Evolutionary conservation across 1,140 invertebrate genomes (phyloP).

Genomic region (Anastrepha ludens): DNA sequence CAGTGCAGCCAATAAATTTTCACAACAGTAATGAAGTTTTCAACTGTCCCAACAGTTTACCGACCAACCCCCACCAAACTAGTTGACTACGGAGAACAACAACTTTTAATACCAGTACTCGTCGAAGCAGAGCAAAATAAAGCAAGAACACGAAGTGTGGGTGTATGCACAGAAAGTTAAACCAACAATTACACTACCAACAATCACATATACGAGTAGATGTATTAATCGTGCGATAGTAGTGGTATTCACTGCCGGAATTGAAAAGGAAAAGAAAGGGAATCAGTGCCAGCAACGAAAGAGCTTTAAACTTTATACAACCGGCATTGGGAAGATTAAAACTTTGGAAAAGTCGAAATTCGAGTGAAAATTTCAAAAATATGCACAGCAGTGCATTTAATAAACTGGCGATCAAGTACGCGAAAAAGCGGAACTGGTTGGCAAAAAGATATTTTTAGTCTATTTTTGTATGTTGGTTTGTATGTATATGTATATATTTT

Average conservation of each 20-base stretch:
- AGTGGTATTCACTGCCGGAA: neutral
- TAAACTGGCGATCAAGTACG: neutral
- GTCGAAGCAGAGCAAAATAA: neutral
- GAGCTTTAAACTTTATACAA: constrained; percentile 2
- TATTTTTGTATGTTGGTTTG: too few species aligned
- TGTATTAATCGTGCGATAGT: neutral
- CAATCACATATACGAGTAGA: neutral
- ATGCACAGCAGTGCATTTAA: constrained; percentile 14
- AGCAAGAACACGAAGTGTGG: neutral
- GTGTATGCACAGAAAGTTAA: neutral
- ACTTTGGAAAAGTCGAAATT: constrained; percentile 31
- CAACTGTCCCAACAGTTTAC: constrained; percentile 44
- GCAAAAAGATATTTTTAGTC: too few species aligned
- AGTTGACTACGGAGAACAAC: neutral
- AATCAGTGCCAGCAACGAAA: neutral
- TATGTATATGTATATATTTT: too few species aligned
- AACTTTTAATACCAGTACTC: neutral
- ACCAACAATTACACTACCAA: constrained; percentile 6
- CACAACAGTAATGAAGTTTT: constrained; percentile 33
- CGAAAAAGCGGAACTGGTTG: neutral
- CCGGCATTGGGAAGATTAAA: neutral
- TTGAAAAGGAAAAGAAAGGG: neutral
- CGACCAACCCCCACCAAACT: neutral
- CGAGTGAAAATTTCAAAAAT: constrained; percentile 13
- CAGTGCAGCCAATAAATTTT: constrained; percentile 12